Conservation (phyloP, 2,888 invertebrate genomes). For the Epsilonema sp. region DNA sequence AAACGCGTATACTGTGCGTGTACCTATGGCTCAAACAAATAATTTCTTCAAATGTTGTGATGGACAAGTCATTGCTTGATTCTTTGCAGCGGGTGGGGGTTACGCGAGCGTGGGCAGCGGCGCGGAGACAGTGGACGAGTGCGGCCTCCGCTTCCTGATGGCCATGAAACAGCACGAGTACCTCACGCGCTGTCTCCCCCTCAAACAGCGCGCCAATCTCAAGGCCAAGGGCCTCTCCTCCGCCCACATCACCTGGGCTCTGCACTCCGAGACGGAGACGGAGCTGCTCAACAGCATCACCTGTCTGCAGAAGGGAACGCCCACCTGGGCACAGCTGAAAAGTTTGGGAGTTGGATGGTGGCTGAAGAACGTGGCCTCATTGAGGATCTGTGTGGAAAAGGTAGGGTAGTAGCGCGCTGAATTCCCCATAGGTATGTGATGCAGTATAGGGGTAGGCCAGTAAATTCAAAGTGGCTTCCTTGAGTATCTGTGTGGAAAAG, state of each 20-base stretch:
- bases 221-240: constrained; percentile 20
- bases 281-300: constrained; percentile 67
- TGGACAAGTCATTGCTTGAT: too few species aligned
- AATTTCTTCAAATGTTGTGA: too few species aligned
- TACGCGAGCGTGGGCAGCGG: constrained; percentile 20
- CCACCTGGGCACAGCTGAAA: constrained; percentile 66
- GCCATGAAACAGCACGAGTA: constrained; percentile 97
- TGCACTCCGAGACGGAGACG: constrained; percentile 92
- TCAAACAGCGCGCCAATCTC: constrained; percentile 53
- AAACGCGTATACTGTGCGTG: too few species aligned
- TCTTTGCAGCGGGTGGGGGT: constrained; percentile 14
- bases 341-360: constrained; percentile 91
- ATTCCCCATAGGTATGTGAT: background rate
- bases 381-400: constrained; percentile 68
- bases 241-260: constrained; percentile 89
- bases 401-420: constrained; percentile 25
- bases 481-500: constrained; percentile 68
- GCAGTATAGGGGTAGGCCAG: too few species aligned
- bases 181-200: constrained; percentile 69
- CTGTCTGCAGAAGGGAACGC: constrained; percentile 34
- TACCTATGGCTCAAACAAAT: too few species aligned
- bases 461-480: constrained; percentile 56
- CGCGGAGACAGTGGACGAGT: constrained; percentile 55
- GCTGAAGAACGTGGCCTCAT: constrained; percentile 59
- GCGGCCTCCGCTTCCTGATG: constrained; percentile 77